phyloP scores from a whole-genome alignment of 2,113 vertebrate species.

The Glareola pratincola region DNA sequence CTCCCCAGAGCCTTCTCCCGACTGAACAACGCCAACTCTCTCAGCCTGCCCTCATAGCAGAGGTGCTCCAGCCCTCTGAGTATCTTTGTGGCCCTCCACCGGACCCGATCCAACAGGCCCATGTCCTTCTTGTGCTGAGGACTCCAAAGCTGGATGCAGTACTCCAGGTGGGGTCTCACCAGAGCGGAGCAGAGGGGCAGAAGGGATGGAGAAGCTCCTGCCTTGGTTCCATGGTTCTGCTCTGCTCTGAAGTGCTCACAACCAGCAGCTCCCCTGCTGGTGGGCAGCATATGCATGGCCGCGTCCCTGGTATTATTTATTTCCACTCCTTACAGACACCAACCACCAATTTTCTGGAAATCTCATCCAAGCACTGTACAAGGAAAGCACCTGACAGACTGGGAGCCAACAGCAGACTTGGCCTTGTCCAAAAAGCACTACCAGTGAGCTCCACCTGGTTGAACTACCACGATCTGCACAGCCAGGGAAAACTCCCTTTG shows the following conservation, averaged over 20 bases:
- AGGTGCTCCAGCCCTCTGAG: too few relatives aligned
- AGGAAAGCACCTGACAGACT: not conserved
- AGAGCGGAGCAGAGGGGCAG: too few relatives aligned
- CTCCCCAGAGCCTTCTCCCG: too few relatives aligned
- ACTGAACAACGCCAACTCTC: too few relatives aligned
- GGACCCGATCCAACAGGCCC: too few relatives aligned
- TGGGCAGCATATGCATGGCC: not conserved
- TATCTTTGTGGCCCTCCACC: too few relatives aligned
- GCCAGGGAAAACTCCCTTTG: not conserved
- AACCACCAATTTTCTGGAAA: not conserved
- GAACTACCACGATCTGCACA: not conserved
- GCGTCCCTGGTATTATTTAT: not conserved
- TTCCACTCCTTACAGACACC: not conserved
- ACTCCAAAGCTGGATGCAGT: too few relatives aligned
- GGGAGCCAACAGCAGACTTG: not conserved
- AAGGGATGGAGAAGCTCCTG: not conserved
- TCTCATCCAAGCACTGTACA: not conserved
- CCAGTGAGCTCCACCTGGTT: not conserved
- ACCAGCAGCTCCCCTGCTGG: not conserved
- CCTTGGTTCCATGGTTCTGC: not conserved
- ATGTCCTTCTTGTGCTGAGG: too few relatives aligned
- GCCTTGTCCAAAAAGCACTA: not conserved
- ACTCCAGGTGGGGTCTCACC: too few relatives aligned
- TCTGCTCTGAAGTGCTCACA: not conserved
- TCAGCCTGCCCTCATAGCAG: too few relatives aligned